Conservation (phyloP, 2,113 vertebrate species). For the Salvator merianae region DNA sequence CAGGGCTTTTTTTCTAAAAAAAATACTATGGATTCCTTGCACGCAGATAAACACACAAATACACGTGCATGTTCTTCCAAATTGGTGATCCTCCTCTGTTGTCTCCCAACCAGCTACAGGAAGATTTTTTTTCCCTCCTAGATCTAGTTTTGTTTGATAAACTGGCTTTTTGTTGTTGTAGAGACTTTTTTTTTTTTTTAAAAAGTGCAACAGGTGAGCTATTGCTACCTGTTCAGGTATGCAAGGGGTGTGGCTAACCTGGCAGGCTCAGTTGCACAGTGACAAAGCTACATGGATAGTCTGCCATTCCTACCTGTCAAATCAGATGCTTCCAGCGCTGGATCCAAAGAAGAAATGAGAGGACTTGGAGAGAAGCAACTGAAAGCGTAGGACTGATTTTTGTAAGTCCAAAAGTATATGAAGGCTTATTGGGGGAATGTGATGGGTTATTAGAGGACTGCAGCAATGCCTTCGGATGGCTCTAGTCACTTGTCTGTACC, state of each 20-base stretch:
- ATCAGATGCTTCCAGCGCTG: not conserved
- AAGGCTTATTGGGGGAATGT: too few species aligned
- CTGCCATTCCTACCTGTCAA: not conserved
- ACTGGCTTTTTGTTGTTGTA: not conserved
- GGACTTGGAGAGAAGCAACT: not conserved
- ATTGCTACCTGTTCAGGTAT: conserved; percentile 28
- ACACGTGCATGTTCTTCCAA: not conserved
- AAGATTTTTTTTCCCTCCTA: not conserved
- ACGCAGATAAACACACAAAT: not conserved
- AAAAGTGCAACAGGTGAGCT: not conserved
- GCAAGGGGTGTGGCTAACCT: conserved; percentile 16
- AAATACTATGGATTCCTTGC: not conserved
- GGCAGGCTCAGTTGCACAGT: not conserved
- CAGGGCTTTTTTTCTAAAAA: not conserved
- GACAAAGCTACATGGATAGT: not conserved
- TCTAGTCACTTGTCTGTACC: not conserved
- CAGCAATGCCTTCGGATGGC: not conserved
- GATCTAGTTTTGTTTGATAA: not conserved
- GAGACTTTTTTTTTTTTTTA: not conserved
- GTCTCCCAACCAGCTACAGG: not conserved
- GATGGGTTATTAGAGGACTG: not conserved
- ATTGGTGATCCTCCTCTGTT: not conserved
- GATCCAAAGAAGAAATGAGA: not conserved
- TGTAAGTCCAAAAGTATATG: not conserved
- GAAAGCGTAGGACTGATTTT: not conserved